Conservation (phyloP, 2,797 vertebrate genomes). For the Bucorvus abyssinicus region DNA sequence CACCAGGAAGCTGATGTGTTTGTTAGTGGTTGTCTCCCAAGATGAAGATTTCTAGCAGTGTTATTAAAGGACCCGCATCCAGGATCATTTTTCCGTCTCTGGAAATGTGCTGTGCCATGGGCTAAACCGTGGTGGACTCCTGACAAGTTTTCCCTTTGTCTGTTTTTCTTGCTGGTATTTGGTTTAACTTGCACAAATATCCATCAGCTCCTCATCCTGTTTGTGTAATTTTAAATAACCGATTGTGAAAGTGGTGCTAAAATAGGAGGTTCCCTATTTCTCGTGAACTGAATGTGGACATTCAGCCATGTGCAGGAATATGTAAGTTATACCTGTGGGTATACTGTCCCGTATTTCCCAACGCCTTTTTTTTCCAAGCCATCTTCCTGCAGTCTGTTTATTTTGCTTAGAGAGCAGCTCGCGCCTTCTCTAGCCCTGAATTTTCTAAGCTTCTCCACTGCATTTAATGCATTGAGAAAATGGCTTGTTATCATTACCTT, state of each 20-base stretch:
- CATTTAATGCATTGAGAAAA: neutral
- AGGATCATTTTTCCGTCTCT: neutral
- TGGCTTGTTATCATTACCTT: neutral
- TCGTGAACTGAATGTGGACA: neutral
- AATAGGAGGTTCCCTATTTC: neutral
- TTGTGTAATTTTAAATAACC: neutral
- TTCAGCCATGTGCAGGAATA: neutral
- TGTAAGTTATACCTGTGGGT: neutral
- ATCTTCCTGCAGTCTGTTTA: neutral
- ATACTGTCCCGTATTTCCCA: neutral
- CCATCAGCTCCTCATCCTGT: neutral
- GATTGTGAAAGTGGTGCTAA: neutral
- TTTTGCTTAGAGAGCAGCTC: constrained; percentile 1
- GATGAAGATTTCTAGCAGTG: neutral
- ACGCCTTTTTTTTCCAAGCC: neutral
- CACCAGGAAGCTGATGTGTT: neutral
- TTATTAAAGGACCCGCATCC: neutral
- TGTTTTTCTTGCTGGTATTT: neutral
- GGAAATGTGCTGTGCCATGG: neutral
- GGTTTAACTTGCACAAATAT: neutral
- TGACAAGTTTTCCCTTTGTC: neutral
- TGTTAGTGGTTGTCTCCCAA: neutral
- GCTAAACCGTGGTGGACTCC: neutral
- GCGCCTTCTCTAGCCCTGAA: neutral
- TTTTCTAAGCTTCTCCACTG: neutral